Evolutionary conservation across 2,888 invertebrate species (phyloP).

Genomic region (Cyclophora punctaria): DNA sequence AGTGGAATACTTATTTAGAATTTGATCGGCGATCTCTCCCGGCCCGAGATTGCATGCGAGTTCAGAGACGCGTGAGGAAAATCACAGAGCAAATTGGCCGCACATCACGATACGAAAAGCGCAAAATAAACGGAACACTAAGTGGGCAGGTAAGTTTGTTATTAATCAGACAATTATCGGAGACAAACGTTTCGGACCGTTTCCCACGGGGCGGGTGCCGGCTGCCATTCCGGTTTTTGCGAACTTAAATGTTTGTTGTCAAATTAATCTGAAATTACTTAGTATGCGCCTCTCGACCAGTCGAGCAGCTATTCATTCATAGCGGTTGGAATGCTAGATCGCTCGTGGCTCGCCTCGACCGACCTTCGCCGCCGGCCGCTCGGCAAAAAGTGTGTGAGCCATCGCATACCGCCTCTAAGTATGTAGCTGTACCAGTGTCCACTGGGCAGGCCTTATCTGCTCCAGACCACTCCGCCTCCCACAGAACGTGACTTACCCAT

Average conservation of each 20-base stretch:
- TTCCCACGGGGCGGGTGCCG: constrained; percentile 70
- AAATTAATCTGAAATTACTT: constrained; percentile 70
- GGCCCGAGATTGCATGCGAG: constrained; percentile 27
- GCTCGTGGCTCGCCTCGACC: constrained; percentile 62
- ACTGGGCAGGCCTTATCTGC: constrained; percentile 28
- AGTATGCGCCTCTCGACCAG: constrained; percentile 63
- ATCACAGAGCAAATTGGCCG: constrained; percentile 41
- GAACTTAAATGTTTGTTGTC: constrained; percentile 71
- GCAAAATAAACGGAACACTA: constrained; percentile 35
- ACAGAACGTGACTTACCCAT: neutral
- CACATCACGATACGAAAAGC: constrained; percentile 40
- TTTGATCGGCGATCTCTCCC: neutral
- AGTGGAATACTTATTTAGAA: too few relatives aligned
- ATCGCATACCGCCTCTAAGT: constrained; percentile 42
- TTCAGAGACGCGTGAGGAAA: constrained; percentile 31
- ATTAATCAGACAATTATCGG: constrained; percentile 50
- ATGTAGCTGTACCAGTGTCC: constrained; percentile 46
- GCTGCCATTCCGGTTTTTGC: constrained; percentile 64
- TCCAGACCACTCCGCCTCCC: constrained; percentile 18
- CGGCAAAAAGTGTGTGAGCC: constrained; percentile 49
- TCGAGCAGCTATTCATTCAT: constrained; percentile 72
- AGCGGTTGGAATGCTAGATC: constrained; percentile 69
- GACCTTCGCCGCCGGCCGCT: constrained; percentile 48
- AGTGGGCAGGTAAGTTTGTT: constrained; percentile 29
- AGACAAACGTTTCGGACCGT: constrained; percentile 51